Conservation (phyloP, 2,888 invertebrate genomes). For the Dexiosoma caninum region DNA sequence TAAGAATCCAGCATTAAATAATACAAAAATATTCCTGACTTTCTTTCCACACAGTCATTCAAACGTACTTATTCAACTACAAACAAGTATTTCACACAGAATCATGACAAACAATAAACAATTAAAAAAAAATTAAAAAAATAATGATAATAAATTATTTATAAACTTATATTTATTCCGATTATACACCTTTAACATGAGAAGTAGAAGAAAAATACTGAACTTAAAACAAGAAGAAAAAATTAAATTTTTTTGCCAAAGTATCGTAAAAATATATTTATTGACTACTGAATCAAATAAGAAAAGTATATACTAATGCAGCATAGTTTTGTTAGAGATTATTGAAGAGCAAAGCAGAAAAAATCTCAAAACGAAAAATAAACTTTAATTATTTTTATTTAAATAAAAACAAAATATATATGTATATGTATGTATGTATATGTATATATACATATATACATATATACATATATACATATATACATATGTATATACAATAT, state of each 20-base stretch:
- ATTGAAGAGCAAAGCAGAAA: constrained; percentile 46
- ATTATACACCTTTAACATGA: constrained; percentile 64
- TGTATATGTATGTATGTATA: constrained; percentile 44
- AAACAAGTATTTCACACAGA: constrained; percentile 59
- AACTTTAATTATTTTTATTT: constrained; percentile 49
- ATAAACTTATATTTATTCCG: constrained; percentile 66
- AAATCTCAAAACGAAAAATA: constrained; percentile 50
- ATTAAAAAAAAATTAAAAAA: constrained; percentile 60
- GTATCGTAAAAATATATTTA: constrained; percentile 69
- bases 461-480: neutral
- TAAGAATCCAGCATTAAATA: constrained; percentile 67
- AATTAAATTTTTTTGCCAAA: constrained; percentile 68
- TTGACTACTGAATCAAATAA: constrained; percentile 62
- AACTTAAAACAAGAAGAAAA: constrained; percentile 58
- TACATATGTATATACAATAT: constrained; percentile 27
- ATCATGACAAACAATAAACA: constrained; percentile 61
- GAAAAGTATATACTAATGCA: constrained; percentile 37
- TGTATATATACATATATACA: constrained; percentile 45
- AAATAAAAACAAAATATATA: constrained; percentile 43
- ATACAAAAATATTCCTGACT: constrained; percentile 53
- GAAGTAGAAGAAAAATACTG: constrained; percentile 51
- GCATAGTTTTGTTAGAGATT: constrained; percentile 53
- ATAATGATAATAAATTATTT: constrained; percentile 48
- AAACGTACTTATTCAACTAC: constrained; percentile 43
- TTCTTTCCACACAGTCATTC: constrained; percentile 41